Evolutionary conservation across 2,113 vertebrate species (phyloP), one percentile per base, ranked within the genome.

Genomic region (Psittacus erithacus): DNA sequence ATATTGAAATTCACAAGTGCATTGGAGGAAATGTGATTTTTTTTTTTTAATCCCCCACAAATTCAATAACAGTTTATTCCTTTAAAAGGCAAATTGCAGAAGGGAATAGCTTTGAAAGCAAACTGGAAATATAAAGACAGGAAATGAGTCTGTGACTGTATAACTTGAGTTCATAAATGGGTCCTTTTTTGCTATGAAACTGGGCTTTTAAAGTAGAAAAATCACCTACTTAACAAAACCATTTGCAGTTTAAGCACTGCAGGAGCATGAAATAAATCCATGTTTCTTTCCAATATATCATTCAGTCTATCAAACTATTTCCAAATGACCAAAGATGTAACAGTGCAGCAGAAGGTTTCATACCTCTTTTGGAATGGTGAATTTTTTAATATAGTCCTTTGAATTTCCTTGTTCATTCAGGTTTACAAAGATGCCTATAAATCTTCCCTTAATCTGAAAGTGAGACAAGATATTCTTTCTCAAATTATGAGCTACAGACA

Each of bases 121-220:
- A 97, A 96, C 90, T 97, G 93, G 93, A 97, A 96, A 95, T 96
- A 97, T 96, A 97, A 97, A 95, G 96, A 97, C 95, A 97, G 96
- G 96, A 97, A 97, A 97, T 97, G 94, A 97, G 92, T 97, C 88
- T 97, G 95, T 95, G 94, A 92, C 95, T 96, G 88, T 93, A 97
- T 96, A 93, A 92, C 95, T 84, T 84, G 92, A 94, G 93, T 97
- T 97, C 95, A 97, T 97, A 97, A 97, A 96, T 96, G 94, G 92
- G 60, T 93, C 84, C 74, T 93, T 95, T 95, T 96, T 97, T 96
- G 93, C 68, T 96, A 97, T 97, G 96, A 97, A 95, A 94, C 95
- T 96, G 93, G 94, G 93, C 90, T 95, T 95, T 97, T 95, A 96
- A 92, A 96, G 93, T 93, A 97, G 88, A 86, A 96, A 93, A 94